Evolutionary conservation across 2,888 invertebrate genomes (phyloP), one percentile per base, ranked within the genome.

Genomic region (Phortica magna): DNA sequence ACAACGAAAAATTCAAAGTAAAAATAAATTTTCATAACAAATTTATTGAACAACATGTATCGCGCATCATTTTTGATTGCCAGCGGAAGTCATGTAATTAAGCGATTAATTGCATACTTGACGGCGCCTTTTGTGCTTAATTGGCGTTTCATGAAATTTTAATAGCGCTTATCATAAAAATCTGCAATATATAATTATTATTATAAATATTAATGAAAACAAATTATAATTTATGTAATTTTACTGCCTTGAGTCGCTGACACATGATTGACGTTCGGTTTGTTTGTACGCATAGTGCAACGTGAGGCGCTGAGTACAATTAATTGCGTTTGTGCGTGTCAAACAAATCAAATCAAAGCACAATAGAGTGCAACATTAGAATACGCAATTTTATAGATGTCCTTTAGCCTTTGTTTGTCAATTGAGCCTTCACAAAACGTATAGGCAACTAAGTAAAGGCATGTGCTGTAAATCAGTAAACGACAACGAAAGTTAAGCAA

Each of bases 351-450:
- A 31, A 31, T 31, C 31, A 31, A 31, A 31, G 31, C 5, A 31
- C 31, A 31, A 1, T 31, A 31, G 31, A 31, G 0, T 31, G 31
- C 1, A 31, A 31, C 31, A 31, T 4, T 1, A 1, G 5, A 31
- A 31, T 19, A 31, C 12, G 0, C 64, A 7, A 59, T 59, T 59
- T 12, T n/a, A 59, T 59, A 12, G 10, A 9, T 59, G 59, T 12
- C 59, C 17, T 9, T 59, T 48, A 22, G 61, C 61, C 22, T 61
- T 61, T 61, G n/a, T 53, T 31, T 53, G 70, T 22, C 70, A 55
- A 71, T 71, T 71, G 70, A 71, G 70, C n/a, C 53, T 71, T 71
- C 70, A 71, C 70, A 71, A 70, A 70, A 70, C 22, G 17, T 19
- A 48, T n/a, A 19, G 19, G n/a, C 53, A 70, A 48, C 9, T 9